Base-by-base conservation (phyloP, 2,797 vertebrate species). In the Tangara arthus region DNA sequence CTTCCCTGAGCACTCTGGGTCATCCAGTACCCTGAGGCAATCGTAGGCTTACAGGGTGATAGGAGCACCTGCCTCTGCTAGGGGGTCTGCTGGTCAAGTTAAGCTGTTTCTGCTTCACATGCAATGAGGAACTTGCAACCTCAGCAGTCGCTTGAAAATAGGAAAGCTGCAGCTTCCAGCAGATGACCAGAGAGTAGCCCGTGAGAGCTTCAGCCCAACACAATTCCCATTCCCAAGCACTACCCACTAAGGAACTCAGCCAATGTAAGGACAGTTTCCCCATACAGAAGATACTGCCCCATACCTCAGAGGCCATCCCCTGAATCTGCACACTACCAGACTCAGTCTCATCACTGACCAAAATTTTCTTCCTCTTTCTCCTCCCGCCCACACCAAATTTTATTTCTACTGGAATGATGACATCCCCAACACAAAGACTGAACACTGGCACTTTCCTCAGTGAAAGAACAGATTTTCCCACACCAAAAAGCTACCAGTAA, bases 21-120 rank as follows among this genome's bases (percentile, higher is more conserved):
- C 15, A 4, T 21, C 37, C 2, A 0, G 20, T 7, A 94, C 39
- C 59, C 23, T 2, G 1, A 83, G 23, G 12, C 20, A 81, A 14
- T 39, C 4, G 0, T 1, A 53, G 30, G 15, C 30, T 75, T 47
- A 82, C 0, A 0, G 18, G 12, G 32, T n/a, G 13, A 6, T 12
- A 78, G 52, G 32, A 81, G 17, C 24, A 73, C 39, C 59, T 65
- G 39, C 30, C n/a, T 23, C 44, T 39, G 52, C 26, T 14, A 59
- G 26, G 12, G n/a, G 53, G 27, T 44, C 41, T 76, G 56, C 22
- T 42, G 49, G 14, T 35, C 28, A 42, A 61, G 39, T 21, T n/a
- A 34, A 56, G 53, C 30, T 60, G 23, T 16, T 82, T 69, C 50
- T 72, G 55, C 56, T 72, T 44, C 64, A 90, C 15, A 73, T 35